Evolutionary conservation across 2,113 vertebrate species (phyloP), one percentile per base, ranked within the genome.

Genomic region (Hydrolagus affinis): DNA sequence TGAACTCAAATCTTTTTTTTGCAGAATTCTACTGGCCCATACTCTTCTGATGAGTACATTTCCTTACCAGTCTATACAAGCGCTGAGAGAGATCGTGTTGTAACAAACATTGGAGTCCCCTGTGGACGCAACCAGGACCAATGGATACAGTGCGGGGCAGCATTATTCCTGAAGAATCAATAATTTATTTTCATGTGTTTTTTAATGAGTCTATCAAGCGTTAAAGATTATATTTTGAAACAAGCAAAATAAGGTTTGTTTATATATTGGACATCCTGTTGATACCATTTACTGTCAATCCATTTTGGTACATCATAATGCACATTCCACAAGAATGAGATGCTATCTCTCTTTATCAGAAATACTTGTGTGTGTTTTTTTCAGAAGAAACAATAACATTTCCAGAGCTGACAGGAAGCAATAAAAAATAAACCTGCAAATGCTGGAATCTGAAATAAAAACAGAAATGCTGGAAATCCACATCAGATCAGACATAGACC

Each of bases 61-160:
- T 96, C 95, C 85, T 87, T 99, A 87, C 98, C 98, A 2, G 89
- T 99, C 71, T 99, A 98, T 86, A 89, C 91, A 0, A 98, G 95
- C 12, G 86, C 94, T 0, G 97, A 99, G 88, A 92, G 97, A 86
- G 93, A 95, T 44, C 92, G 92, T 56, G 95, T 97, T 89, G 96
- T 99, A 30, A 95, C 95, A 74, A 96, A 96, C 85, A 91, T 99
- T 28, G 92, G 94, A 19, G 91, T 99, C 72, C 98, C 98, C 10
- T 98, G 96, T 85, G 96, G 96, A 74, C 90, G 92, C 62, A 93
- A 90, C 90, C 93, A 94, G 56, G 94, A 94, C 90, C 95, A 93
- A 85, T 99, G 98, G 97, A 95, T 99, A 87, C 98, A 98, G 25
- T 95, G 94, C 8, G 96, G 98, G 17, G 95, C 97, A 0, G 98